Evolutionary conservation across 1,140 invertebrate genomes (phyloP), one percentile per base, ranked within the genome.

Genomic region (Lasaia peninsularis): DNA sequence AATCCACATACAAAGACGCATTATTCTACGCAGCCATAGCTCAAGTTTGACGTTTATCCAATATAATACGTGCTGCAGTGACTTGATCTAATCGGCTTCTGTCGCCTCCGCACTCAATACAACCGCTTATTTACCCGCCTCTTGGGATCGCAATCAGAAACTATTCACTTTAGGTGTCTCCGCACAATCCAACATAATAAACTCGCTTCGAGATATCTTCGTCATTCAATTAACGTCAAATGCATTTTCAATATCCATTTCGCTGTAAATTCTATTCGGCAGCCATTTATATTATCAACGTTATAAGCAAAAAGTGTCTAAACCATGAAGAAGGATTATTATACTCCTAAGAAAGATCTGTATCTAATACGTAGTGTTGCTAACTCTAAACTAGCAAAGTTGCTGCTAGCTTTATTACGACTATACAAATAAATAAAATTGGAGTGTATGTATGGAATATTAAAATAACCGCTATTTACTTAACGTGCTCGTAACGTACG

Each of bases 31-130:
- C 64, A 71, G 61, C 69, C 67, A 80, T 84, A 77, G 61, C 75
- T 81, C 78, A 81, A 74, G 63, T 75, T 80, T 80, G 77, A 84
- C 78, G 69, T 80, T 77, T 77, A 84, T 77, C 80, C 80, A 84
- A 84, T 81, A 81, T 75, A 75, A 54, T 78, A 84, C 80, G 78
- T 81, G 80, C 61, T 60, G 64, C 62, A 51, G 60, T 56, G 62
- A 69, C 67, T 65, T 65, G 71, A 78, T 81, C 78, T 75, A 75
- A 81, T 81, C 80, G 66, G 60, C 61, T 60, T 57, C 58, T 67
- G 67, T 75, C 68, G 60, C 58, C 67, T 67, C 40, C 40, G 20
- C 40, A 48, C 16, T 48, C 40, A 48, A 56, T 57, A 60, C 53
- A 37, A 57, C 61, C 57, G 62, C 58, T 52, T 58, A 54, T 54